Conservation (phyloP, 2,888 invertebrate species). For the Ctena decussata region DNA sequence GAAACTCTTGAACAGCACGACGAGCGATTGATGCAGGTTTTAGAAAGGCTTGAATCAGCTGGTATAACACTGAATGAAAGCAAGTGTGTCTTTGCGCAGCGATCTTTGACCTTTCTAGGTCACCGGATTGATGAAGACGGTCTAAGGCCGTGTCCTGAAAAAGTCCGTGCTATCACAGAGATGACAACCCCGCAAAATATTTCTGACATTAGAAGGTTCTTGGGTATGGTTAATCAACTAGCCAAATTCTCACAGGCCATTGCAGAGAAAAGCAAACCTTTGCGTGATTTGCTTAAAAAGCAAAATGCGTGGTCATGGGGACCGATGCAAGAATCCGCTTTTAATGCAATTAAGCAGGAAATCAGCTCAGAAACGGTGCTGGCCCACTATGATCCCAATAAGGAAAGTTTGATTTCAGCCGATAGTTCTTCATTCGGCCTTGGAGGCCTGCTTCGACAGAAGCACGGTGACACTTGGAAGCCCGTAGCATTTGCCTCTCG, state of each 20-base stretch:
- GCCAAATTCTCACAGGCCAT: conserved; percentile 27
- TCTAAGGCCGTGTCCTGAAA: conserved; percentile 17
- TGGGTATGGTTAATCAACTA: conserved; percentile 54
- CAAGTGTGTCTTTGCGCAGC: conserved; percentile 58
- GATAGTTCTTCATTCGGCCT: too few relatives aligned
- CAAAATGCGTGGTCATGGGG: conserved; percentile 41
- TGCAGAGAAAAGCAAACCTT: conserved; percentile 33
- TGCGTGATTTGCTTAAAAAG: conserved; percentile 23
- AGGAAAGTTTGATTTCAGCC: too few relatives aligned
- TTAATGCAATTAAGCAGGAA: conserved; percentile 18
- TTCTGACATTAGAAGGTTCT: conserved; percentile 9
- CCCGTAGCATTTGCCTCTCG: too few relatives aligned
- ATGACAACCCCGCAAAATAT: not conserved
- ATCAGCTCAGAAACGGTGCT: too few relatives aligned
- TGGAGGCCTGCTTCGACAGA: too few relatives aligned
- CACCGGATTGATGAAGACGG: conserved; percentile 26
- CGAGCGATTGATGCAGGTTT: not conserved
- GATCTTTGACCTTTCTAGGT: conserved; percentile 48
- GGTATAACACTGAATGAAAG: conserved; percentile 56
- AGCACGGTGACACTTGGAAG: too few relatives aligned
- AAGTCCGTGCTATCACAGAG: not conserved
- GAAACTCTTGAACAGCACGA: not conserved
- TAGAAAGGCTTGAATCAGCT: conserved; percentile 27
- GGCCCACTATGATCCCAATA: too few relatives aligned
- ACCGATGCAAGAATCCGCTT: not conserved